Evolutionary conservation across 1,140 invertebrate species (phyloP), one percentile per base, ranked within the genome.

Genomic region (Drosophila grimshawi): DNA sequence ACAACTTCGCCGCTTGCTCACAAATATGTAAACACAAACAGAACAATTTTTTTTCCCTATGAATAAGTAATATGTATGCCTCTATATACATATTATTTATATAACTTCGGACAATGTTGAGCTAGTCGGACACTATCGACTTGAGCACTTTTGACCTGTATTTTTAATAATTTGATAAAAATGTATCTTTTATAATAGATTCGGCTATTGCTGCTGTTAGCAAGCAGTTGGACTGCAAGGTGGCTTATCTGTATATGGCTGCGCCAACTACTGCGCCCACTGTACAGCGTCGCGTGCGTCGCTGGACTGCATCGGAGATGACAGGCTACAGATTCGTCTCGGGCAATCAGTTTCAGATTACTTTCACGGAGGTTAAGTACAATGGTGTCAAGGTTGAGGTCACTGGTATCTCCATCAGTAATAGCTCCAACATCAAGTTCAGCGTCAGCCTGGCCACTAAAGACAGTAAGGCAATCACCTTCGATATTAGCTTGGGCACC

Each of bases 231-330:
- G 56, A 80, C 4, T 92, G 91, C 71, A 91, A 91, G 46, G 86
- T 90, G 46, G 79, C 91, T 62, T 92, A 83, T 75, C 66, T 92
- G 57, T 92, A 92, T 41, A 70, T 88, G 70, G 85, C 90, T 29
- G 64, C 85, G 0, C 81, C 91, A 5, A 49, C 64, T 4, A 88
- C 85, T 5, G 57, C 77, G 0, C 68, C 86, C n/a, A 59, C 51
- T 48, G 76, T 79, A 30, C 76, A 79, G 53, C 70, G 78, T 37
- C 91, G 88, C 32, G 51, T 53, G 5, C 85, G 81, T 49, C 91
- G 91, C 57, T 75, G 72, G 39, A 80, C 86, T 2, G 86, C 91
- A 27, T 55, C 85, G 29, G 59, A 75, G 29, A 61, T 60, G 8
- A 43, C 11, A 8, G 80, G 66, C 41, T 30, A 52, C 39, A 35